Evolutionary conservation across 2,888 invertebrate species (phyloP), one percentile per base, ranked within the genome.

Genomic region (Andrena trimmerana): DNA sequence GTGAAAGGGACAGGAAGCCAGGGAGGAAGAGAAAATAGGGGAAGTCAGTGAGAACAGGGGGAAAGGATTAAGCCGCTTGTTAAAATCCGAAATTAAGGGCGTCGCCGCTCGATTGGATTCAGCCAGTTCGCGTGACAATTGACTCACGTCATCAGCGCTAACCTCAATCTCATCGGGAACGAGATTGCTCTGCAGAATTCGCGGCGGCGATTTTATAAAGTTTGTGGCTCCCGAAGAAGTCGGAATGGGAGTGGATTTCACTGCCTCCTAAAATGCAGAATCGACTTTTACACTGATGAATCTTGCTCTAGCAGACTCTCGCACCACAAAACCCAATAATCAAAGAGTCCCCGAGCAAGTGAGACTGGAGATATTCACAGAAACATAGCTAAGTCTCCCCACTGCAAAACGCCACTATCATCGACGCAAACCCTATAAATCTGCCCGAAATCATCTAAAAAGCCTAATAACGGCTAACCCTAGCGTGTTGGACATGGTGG

Each of bases 51-150:
- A 65, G 57, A 60, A 27, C 59, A 67, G 63, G 54, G 62, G 59
- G 48, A 50, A 68, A 72, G 72, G 79, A 84, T 84, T 83, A 73
- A 83, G 83, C 83, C 84, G 84, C 86, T 86, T 87, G 90, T 86
- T 87, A 85, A 90, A 90, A 89, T 89, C 88, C 88, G 82, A 76
- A 78, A 89, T 89, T 88, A 88, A 88, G 89, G 85, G 90, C 90
- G 89, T 89, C 90, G 89, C 86, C 86, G 85, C 88, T 84, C 86
- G 89, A 92, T 92, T 91, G 91, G 91, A 92, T 92, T 91, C 90
- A 91, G 88, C 83, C 90, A 87, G 89, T 85, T 90, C 89, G 90
- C 90, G 90, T 90, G 90, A 91, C 91, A 91, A 92, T 91, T 91
- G 91, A 91, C 90, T 91, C 90, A 90, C 90, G 89, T 90, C 88